A percentile compares a stretch with the other conserved stretches of the same genome.
Evolutionary conservation across 2,888 invertebrate species (phyloP).

Genomic region (Lycia hirtaria): DNA sequence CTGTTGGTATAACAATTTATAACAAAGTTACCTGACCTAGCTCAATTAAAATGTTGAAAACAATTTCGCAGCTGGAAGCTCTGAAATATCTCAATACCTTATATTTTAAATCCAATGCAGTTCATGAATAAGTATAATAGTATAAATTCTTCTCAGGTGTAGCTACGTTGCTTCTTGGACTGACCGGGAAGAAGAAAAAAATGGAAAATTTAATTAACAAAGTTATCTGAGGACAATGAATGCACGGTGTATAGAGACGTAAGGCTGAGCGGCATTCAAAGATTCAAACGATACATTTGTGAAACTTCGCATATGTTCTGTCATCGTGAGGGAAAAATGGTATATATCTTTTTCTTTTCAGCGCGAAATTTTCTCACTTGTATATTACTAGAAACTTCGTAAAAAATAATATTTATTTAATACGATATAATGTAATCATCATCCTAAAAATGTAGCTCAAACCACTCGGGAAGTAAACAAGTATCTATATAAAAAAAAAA

Average conservation of each 20-base stretch:
- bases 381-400: too few species aligned
- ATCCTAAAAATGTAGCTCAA: too few species aligned
- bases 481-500: too few species aligned
- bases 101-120: constrained; percentile 51
- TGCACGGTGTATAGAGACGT: neutral
- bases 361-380: too few species aligned
- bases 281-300: neutral
- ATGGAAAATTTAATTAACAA: constrained; percentile 83
- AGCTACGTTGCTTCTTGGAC: constrained; percentile 40
- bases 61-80: constrained; percentile 28
- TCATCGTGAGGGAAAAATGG: neutral
- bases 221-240: constrained; percentile 65
- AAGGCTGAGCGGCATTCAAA: neutral
- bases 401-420: too few species aligned
- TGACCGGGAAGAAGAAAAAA: constrained; percentile 56
- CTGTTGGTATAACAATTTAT: constrained; percentile 2
- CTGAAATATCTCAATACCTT: constrained; percentile 34
- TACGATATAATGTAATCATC: too few species aligned
- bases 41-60: constrained; percentile 28
- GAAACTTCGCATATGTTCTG: neutral
- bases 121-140: constrained; percentile 61
- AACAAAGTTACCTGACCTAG: constrained; percentile 16
- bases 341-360: too few species aligned
- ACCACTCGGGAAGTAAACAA: too few species aligned
- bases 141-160: constrained; percentile 64